Evolutionary conservation across 23 tunicate genomes (phyloP).

Genomic region (Clavelina lepadiformis): DNA sequence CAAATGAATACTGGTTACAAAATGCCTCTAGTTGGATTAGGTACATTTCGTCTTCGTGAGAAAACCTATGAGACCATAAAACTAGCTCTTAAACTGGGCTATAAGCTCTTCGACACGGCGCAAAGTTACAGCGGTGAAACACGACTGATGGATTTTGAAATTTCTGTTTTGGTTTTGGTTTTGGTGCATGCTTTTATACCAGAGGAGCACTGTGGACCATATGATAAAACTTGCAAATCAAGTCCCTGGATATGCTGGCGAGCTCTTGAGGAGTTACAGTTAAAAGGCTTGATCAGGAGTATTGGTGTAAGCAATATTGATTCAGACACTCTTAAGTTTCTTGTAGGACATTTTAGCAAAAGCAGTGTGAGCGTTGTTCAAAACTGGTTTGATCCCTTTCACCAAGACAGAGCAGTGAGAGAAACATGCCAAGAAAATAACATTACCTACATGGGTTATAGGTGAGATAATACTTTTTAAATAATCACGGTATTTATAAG

Average conservation of each 20-base stretch:
- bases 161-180: too few relatives aligned
- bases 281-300: slow-evolving; percentile 21
- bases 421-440: slow-evolving; percentile 21
- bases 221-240: slow-evolving; percentile 8
- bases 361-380: slow-evolving; percentile 33
- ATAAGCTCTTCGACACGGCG: slow-evolving; percentile 43
- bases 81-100: slow-evolving; percentile 34
- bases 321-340: not conserved
- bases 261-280: slow-evolving; percentile 29
- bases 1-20: slow-evolving; percentile 25
- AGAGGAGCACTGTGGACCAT: slow-evolving; percentile 8
- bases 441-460: slow-evolving; percentile 61
- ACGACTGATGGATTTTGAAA: not conserved
- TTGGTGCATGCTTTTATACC: slow-evolving; percentile 19
- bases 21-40: slow-evolving; percentile 53
- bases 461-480: too few relatives aligned
- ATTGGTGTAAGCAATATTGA: slow-evolving; percentile 51
- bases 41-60: slow-evolving; percentile 14
- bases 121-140: slow-evolving; percentile 32
- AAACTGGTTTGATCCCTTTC: slow-evolving; percentile 70
- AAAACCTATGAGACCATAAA: slow-evolving; percentile 21
- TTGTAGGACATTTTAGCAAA: slow-evolving; percentile 6
- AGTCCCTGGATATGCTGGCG: slow-evolving; percentile 27
- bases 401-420: slow-evolving; percentile 41
- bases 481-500: too few relatives aligned